phyloP scores from a whole-genome alignment of 2,113 vertebrate genomes.

The Siphamia tubifer region DNA sequence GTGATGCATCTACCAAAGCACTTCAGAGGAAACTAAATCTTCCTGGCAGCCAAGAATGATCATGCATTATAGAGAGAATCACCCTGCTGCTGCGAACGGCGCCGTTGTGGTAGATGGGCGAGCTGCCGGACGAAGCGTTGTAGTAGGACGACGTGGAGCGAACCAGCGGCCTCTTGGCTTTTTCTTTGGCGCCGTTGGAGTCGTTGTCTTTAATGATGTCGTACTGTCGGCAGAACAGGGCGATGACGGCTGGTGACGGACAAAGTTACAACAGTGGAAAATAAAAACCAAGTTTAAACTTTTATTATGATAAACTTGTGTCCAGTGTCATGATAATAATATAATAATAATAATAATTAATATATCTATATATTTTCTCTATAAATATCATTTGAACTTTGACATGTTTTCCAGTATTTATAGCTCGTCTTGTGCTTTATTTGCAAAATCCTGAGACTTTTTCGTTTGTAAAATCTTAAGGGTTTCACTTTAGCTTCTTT shows the following conservation, averaged over 20 bases:
- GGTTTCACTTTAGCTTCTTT: no score
- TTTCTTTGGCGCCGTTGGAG: conserved; percentile 91
- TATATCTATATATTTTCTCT: no score
- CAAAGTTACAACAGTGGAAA: neutral
- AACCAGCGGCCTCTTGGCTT: conserved; percentile 88
- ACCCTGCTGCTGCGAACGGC: conserved; percentile 85
- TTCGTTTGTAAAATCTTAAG: no score
- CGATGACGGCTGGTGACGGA: conserved; percentile 86
- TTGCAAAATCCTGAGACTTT: no score
- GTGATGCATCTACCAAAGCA: conserved; percentile 24
- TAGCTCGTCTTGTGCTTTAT: no score
- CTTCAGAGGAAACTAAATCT: conserved; percentile 24
- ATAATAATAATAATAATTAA: no score
- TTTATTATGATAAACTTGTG: no score
- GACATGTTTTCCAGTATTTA: no score
- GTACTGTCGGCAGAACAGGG: conserved; percentile 95
- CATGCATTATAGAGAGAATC: conserved; percentile 27
- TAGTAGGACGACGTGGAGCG: conserved; percentile 87
- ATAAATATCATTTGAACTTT: no score
- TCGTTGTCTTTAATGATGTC: conserved; percentile 98
- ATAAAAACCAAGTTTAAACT: no score
- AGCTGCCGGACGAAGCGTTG: conserved; percentile 79
- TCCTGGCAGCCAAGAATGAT: neutral
- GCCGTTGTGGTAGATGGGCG: conserved; percentile 86
- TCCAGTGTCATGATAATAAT: no score